These are phyloP conservation scores for Diglossa cyanea DNA, from an alignment of 2,797 vertebrate species.

Conservation along the genomic window DNA sequence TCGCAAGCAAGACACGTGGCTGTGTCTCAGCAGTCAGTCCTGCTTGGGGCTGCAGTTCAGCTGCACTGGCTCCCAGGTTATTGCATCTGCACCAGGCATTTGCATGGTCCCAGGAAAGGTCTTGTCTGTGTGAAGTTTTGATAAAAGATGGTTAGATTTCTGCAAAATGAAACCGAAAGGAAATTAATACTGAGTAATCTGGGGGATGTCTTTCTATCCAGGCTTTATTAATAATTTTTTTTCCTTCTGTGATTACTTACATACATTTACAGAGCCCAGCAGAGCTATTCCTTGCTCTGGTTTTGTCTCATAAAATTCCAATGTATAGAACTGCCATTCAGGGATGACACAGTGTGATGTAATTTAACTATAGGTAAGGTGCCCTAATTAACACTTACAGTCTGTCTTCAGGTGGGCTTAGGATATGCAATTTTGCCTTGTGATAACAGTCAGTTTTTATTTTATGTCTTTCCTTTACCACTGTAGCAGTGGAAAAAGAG, in stretches of 20 bases:
- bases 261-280: neutral
- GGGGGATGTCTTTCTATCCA: neutral
- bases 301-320: neutral
- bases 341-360: neutral
- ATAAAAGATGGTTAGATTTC: neutral
- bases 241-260: neutral
- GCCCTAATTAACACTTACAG: neutral
- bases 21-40: neutral
- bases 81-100: neutral
- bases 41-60: neutral
- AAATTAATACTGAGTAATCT: neutral
- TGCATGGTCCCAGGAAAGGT: neutral
- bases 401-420: neutral
- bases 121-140: neutral
- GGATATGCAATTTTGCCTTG: neutral
- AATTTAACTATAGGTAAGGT: neutral
- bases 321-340: neutral
- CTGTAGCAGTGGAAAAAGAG: neutral
- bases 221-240: neutral
- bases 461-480: neutral
- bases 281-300: neutral
- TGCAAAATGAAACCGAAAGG: neutral
- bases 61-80: neutral
- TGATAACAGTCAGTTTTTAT: neutral
- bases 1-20: neutral